Base-by-base conservation (phyloP, 2,888 invertebrate genomes). In the Myopa testacea region DNA sequence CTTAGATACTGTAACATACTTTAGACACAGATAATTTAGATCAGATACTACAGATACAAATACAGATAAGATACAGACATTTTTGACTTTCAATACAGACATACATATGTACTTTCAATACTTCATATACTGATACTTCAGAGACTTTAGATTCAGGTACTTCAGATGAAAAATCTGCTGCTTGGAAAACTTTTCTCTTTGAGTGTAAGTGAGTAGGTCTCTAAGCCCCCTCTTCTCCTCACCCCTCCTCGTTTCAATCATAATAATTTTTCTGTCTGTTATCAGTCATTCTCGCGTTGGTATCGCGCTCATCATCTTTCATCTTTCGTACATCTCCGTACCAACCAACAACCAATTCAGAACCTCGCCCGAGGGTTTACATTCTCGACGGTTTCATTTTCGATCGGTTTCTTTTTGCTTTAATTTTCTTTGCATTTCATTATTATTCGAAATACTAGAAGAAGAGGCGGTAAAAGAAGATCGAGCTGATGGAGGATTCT, bases 311-410 rank as follows among this genome's bases (percentile, higher is more conserved):
- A 55, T 37, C 72, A 58, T 38, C 58, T 60, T 55, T 38, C 58
- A 38, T 60, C 70, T 55, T n/a, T 26, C 70, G 19, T 55, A 45
- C 50, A 50, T 71, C 34, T n/a, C 55, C 34, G 26, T 60, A n/a
- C 72, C 72, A 72, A 60, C 72, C 40, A 40, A 60, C 38, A n/a
- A 38, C n/a, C 55, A 60, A 60, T 60, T 6, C 62, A 73, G 62
- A 73, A 63, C 73, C 73, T 73, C 73, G 73, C 73, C 73, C 45
- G n/a, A 34, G 45, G 73, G 34, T 71, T 63, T 73, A 60, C 45
- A 62, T 40, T 38, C 45, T 6, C 45, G 62, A 62, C 19, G n/a
- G 26, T 8, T n/a, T 26, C 4, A 26, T n/a, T 26, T 26, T 62
- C 26, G 10, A 19, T 26, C 4, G 4, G 19, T 26, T 62, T 55